phyloP scores from a whole-genome alignment of 2,797 vertebrate species.

The Pristis pectinata region DNA sequence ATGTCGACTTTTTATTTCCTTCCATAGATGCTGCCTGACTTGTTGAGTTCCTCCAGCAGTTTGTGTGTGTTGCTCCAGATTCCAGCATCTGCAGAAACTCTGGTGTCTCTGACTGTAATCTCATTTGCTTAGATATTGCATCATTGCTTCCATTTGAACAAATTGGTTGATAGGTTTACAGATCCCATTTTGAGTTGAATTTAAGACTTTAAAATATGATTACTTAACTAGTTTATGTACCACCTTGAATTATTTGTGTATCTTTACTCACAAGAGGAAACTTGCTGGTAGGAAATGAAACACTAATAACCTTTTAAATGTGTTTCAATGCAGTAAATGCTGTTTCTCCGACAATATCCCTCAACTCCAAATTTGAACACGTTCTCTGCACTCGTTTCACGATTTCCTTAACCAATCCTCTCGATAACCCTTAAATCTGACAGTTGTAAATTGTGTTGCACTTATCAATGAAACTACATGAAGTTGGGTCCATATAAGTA shows the following conservation, averaged over 20 bases:
- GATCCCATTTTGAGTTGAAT: not conserved
- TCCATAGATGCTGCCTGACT: too few species aligned
- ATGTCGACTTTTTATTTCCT: too few species aligned
- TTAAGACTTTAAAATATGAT: not conserved
- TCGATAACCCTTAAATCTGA: not conserved
- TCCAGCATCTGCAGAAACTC: too few species aligned
- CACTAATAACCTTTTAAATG: not conserved
- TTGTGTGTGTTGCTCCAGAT: too few species aligned
- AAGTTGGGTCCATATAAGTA: not conserved
- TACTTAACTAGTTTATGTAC: not conserved
- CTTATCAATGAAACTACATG: not conserved
- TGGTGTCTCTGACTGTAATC: constrained; percentile 6
- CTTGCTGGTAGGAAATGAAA: not conserved
- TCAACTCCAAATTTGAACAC: not conserved
- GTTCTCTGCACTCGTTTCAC: not conserved
- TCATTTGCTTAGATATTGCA: not conserved
- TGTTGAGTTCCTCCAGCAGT: too few species aligned
- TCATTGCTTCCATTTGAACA: not conserved
- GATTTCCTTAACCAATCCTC: not conserved
- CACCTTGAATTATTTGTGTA: not conserved
- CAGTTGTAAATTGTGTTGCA: not conserved
- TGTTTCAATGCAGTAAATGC: not conserved
- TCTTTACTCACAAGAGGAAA: not conserved
- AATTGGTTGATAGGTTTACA: not conserved
- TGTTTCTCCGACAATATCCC: not conserved